Conservation (phyloP, 2,113 vertebrate species). For the Tragelaphus buxtoni region DNA sequence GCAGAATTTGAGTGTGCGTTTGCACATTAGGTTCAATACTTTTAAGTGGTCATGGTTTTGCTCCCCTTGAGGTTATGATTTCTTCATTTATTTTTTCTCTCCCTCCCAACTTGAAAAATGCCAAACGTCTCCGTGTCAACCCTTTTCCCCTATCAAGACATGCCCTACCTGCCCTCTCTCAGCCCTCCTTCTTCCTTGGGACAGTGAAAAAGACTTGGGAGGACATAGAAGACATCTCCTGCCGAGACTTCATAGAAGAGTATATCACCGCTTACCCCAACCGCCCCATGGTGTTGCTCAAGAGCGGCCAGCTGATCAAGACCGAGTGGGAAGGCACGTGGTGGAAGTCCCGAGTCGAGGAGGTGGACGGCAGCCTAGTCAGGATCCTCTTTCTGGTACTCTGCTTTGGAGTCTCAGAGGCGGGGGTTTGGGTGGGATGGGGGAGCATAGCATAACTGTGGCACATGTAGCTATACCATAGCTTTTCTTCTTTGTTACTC, state of each 20-base stretch:
- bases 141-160: background rate
- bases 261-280: slow-evolving; percentile 98
- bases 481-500: background rate
- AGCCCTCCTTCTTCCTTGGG: background rate
- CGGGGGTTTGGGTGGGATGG: background rate
- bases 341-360: slow-evolving; percentile 98
- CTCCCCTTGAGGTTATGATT: slow-evolving; percentile 13
- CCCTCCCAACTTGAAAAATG: slow-evolving; percentile 40
- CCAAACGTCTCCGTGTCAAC: background rate
- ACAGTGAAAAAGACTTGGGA: slow-evolving; percentile 95
- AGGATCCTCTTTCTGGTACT: slow-evolving; percentile 98
- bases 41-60: slow-evolving; percentile 2
- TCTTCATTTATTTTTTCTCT: background rate
- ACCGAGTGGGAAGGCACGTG: slow-evolving; percentile 99
- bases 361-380: slow-evolving; percentile 97
- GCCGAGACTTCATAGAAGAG: slow-evolving; percentile 96
- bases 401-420: background rate
- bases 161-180: background rate
- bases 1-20: background rate
- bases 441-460: background rate
- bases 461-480: background rate
- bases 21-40: background rate
- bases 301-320: slow-evolving; percentile 95
- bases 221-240: slow-evolving; percentile 96
- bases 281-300: slow-evolving; percentile 97